phyloP scores from a whole-genome alignment of 2,888 invertebrate species.

The Agonopterix subpropinquella region DNA sequence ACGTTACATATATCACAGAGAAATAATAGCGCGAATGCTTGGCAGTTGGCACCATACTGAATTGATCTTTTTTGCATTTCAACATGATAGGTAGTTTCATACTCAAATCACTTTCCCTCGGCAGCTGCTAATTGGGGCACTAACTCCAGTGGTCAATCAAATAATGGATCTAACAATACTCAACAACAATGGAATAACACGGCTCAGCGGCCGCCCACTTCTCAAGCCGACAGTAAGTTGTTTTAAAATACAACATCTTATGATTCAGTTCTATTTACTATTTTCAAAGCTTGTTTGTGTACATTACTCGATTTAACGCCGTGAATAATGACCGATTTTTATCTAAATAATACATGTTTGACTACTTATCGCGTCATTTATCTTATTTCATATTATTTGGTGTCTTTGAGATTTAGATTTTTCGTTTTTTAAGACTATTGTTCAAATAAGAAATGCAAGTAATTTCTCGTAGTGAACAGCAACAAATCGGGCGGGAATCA shows the following conservation, averaged over 20 bases:
- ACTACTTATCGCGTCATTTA: no score
- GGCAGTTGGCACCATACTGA: no score
- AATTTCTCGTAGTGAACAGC: constrained; percentile 59
- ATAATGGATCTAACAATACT: constrained; percentile 64
- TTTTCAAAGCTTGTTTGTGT: constrained; percentile 20
- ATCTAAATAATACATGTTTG: no score
- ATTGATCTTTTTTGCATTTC: constrained; percentile 7
- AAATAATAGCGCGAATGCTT: no score
- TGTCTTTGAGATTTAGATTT: no score
- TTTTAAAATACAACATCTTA: constrained; percentile 24
- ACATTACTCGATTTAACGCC: no score
- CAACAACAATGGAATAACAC: constrained; percentile 71
- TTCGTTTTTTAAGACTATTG: no score
- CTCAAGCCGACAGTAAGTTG: constrained; percentile 69
- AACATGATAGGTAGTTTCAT: neutral
- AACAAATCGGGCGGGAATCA: constrained; percentile 65
- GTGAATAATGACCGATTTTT: no score
- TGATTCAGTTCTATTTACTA: constrained; percentile 29
- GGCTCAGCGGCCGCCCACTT: constrained; percentile 68
- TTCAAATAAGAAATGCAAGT: neutral
- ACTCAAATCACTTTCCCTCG: constrained; percentile 23
- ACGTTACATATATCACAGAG: no score
- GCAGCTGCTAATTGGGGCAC: constrained; percentile 71
- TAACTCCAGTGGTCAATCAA: constrained; percentile 60
- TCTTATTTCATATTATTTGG: no score